Base-by-base conservation (phyloP, 2,888 invertebrate genomes). In the Amblyteles armatorius region DNA sequence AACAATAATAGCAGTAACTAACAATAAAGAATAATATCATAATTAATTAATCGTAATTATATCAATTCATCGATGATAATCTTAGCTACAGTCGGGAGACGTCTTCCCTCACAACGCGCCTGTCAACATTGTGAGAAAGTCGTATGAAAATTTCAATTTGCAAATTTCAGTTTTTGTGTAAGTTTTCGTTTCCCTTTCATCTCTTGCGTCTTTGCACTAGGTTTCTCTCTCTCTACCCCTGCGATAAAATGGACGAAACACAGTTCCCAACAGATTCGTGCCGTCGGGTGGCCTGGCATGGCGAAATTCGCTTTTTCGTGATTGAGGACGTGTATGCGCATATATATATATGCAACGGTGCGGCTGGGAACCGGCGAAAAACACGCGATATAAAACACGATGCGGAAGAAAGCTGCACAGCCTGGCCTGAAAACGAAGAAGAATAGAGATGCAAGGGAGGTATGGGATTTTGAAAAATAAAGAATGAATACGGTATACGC, bases 401-500 rank as follows among this genome's bases (percentile, higher is more conserved):
- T 11, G 78, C 78, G 79, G 40, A 80, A 79, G 60, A 76, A 80
- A 76, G 71, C 44, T 33, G 36, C 65, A 26, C 52, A 71, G 68
- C 4, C 50, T 36, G 63, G 22, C n/a, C 48, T 63, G 60, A 63
- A 79, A 79, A 79, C 69, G 60, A 79, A 71, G 48, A 68, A 69
- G 22, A 33, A 79, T n/a, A 50, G 19, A 40, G 71, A 19, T 11
- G 63, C 7, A 82, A 60, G 63, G 33, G 48, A 63, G 52, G 82
- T 60, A 78, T 48, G 65, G 71, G 71, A 57, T 67, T 73, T 80
- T 67, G 50, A 40, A 76, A 79, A 82, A 84, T 69, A 82, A 82
- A 57, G 77, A 82, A 77, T 76, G 69, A 74, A 79, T 83, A 79
- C 85, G 77, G 71, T 52, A 72, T 79, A 79, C 60, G 57, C 3